Conservation (phyloP, 2,113 vertebrate genomes). For the Trachemys scripta region DNA sequence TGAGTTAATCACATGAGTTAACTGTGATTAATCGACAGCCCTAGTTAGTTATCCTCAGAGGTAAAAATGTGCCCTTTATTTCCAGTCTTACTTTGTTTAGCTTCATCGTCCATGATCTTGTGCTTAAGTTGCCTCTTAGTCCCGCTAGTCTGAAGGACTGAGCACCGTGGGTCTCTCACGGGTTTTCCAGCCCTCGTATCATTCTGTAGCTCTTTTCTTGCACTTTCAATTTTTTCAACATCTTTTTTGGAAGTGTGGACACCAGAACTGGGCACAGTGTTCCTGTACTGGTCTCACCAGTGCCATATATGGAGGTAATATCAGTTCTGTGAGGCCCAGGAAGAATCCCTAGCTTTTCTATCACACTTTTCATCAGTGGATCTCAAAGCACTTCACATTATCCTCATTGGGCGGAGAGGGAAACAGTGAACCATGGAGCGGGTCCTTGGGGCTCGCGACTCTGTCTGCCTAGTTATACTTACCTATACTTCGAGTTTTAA, state of each 20-base stretch:
- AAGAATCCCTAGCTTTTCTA: neutral
- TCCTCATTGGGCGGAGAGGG: neutral
- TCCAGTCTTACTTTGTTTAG: neutral
- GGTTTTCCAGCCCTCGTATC: neutral
- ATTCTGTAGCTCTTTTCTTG: neutral
- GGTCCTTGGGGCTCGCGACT: neutral
- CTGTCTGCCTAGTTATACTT: neutral
- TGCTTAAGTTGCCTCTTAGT: neutral
- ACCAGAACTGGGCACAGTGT: neutral
- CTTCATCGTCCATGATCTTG: neutral
- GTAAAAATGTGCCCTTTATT: neutral
- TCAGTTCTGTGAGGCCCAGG: neutral
- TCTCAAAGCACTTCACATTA: neutral
- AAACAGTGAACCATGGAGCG: neutral
- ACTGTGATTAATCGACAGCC: too few species aligned
- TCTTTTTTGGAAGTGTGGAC: neutral
- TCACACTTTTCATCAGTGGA: neutral
- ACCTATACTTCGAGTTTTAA: neutral
- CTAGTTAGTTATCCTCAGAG: neutral
- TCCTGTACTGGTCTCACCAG: neutral
- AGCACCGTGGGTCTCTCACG: rapidly evolving
- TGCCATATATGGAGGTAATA: neutral
- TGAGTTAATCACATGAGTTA: too few species aligned
- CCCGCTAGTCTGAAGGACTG: neutral
- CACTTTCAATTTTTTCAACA: neutral